phyloP scores from a whole-genome alignment of 2,888 invertebrate species.

The Graphium colonna region DNA sequence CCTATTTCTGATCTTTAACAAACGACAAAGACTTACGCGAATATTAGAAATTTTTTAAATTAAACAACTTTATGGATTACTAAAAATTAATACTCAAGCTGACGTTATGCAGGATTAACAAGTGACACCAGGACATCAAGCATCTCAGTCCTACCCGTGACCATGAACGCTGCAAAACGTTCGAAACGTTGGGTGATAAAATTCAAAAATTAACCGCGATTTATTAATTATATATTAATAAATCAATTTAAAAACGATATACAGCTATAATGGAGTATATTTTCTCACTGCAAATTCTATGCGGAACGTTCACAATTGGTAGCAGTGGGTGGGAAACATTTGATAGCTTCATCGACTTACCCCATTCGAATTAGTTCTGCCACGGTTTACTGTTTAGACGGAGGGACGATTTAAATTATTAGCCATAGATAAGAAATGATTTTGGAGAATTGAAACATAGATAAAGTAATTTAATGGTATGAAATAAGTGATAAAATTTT shows the following conservation, averaged over 20 bases:
- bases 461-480: neutral
- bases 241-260: neutral
- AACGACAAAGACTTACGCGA: too few relatives aligned
- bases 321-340: conserved; percentile 24
- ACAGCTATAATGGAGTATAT: neutral
- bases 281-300: conserved; percentile 5
- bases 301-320: conserved; percentile 3
- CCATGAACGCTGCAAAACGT: too few relatives aligned
- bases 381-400: conserved; percentile 38
- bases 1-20: too few relatives aligned
- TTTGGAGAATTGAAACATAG: neutral
- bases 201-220: too few relatives aligned
- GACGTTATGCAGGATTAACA: too few relatives aligned
- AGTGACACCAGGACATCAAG: too few relatives aligned
- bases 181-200: too few relatives aligned
- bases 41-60: too few relatives aligned
- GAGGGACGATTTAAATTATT: neutral
- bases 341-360: conserved; percentile 52
- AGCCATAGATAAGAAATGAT: neutral
- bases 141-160: too few relatives aligned
- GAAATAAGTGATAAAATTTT: conserved; percentile 2
- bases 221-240: too few relatives aligned
- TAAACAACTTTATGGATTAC: too few relatives aligned
- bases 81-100: too few relatives aligned
- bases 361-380: conserved; percentile 46